Conservation (phyloP, 2,797 vertebrate genomes). For the Galago senegalensis region DNA sequence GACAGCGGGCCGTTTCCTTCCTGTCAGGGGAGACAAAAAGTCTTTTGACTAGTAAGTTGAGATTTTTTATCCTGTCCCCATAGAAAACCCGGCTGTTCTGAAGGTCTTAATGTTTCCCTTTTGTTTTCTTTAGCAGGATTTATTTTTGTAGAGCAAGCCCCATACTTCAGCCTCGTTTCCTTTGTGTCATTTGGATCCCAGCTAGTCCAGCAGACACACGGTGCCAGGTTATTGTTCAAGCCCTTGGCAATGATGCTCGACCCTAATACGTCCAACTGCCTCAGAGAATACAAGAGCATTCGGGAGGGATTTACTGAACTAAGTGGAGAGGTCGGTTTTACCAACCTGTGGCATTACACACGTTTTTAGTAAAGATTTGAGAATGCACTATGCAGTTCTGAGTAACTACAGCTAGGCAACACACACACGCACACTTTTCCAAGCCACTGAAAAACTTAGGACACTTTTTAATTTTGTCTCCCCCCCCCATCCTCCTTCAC, state of each 20-base stretch:
- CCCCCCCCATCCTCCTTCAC: background rate
- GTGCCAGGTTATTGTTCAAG: conserved; percentile 78
- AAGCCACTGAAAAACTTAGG: conserved; percentile 37
- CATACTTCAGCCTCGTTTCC: conserved; percentile 59
- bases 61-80: conserved; percentile 61
- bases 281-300: conserved; percentile 36
- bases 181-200: conserved; percentile 70
- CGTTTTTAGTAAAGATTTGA: conserved; percentile 35
- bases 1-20: conserved; percentile 62
- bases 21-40: conserved; percentile 7
- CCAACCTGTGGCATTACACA: background rate
- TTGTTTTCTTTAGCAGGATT: conserved; percentile 66
- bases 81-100: conserved; percentile 58
- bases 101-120: conserved; percentile 72
- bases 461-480: background rate
- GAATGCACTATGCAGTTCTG: conserved; percentile 21
- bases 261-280: conserved; percentile 26
- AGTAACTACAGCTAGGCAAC: background rate
- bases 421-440: background rate
- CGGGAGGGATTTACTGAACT: conserved; percentile 29
- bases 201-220: conserved; percentile 54
- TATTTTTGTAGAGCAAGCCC: conserved; percentile 68
- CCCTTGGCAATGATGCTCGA: conserved; percentile 3
- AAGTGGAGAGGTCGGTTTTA: conserved; percentile 66
- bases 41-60: conserved; percentile 69